These are phyloP conservation scores for Lycaon pictus DNA, from an alignment of 2,113 vertebrate species.

Conservation along the genomic window DNA sequence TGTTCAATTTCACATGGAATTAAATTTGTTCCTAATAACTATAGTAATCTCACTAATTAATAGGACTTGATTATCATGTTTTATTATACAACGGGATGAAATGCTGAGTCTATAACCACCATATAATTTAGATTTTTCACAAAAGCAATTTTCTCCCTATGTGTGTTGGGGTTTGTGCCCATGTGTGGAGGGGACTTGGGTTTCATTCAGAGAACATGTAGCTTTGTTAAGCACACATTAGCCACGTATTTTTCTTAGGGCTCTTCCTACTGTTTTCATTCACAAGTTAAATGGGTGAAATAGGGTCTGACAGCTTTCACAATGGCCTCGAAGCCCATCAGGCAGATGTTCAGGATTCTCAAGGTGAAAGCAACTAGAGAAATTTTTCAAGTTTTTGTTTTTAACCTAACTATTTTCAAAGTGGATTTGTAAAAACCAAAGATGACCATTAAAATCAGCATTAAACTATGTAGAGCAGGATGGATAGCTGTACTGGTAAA, in stretches of 20 bases:
- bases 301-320: background rate
- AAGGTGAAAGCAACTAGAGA: background rate
- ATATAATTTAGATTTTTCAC: background rate
- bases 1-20: background rate
- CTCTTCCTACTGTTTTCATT: background rate
- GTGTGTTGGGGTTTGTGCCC: background rate
- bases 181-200: too few species aligned
- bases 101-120: background rate
- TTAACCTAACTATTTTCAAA: slow-evolving; percentile 34
- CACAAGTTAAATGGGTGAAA: background rate
- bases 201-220: background rate
- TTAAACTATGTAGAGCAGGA: background rate
- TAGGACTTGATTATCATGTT: background rate
- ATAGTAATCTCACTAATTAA: slow-evolving; percentile 8
- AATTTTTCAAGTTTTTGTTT: background rate
- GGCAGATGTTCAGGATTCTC: background rate
- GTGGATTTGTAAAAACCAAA: slow-evolving; percentile 21
- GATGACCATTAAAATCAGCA: background rate
- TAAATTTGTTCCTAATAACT: background rate
- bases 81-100: background rate
- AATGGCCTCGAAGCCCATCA: background rate
- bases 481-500: background rate
- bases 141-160: background rate
- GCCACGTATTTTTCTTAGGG: background rate
- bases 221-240: background rate